phyloP scores from a whole-genome alignment of 1,140 invertebrate genomes.

The Lepidurus couesii region DNA sequence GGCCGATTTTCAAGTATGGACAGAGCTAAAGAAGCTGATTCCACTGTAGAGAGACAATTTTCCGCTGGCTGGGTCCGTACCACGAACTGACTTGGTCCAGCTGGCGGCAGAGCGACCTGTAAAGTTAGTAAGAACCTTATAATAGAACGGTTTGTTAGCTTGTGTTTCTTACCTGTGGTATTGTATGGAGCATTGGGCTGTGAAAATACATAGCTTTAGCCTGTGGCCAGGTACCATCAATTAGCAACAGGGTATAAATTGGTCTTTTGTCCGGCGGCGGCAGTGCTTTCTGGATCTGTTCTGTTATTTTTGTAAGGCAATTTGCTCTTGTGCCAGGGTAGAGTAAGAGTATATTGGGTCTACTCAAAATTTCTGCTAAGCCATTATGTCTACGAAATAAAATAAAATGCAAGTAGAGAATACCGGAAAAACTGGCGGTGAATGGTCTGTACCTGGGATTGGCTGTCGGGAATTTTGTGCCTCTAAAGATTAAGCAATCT shows the following conservation, averaged over 20 bases:
- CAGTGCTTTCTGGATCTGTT: conserved; percentile 39
- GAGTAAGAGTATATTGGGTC: conserved; percentile 66
- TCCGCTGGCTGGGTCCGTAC: conserved; percentile 89
- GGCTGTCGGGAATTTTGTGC: conserved; percentile 69
- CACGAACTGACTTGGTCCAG: conserved; percentile 73
- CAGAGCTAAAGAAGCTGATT: conserved; percentile 77
- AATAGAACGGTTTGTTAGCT: not conserved
- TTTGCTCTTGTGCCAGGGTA: conserved; percentile 73
- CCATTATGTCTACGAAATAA: conserved; percentile 55
- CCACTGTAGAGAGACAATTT: conserved; percentile 81
- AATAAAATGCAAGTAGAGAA: not conserved
- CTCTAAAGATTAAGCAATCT: conserved; percentile 72
- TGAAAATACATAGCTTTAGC: conserved; percentile 59
- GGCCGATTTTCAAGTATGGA: conserved; percentile 65
- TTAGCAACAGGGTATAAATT: conserved; percentile 72
- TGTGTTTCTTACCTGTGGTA: conserved; percentile 42
- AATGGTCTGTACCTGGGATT: conserved; percentile 42
- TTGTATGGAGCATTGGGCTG: conserved; percentile 44
- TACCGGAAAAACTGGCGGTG: not conserved
- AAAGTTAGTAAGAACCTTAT: not conserved
- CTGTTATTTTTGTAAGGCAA: conserved; percentile 50
- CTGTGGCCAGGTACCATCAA: conserved; percentile 93
- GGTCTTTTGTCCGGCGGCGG: conserved; percentile 34
- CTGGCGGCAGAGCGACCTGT: conserved; percentile 66
- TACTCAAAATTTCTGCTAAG: conserved; percentile 59